These are phyloP conservation scores for Gadus macrocephalus DNA, from an alignment of 2,113 vertebrate genomes.

Conservation along the genomic window DNA sequence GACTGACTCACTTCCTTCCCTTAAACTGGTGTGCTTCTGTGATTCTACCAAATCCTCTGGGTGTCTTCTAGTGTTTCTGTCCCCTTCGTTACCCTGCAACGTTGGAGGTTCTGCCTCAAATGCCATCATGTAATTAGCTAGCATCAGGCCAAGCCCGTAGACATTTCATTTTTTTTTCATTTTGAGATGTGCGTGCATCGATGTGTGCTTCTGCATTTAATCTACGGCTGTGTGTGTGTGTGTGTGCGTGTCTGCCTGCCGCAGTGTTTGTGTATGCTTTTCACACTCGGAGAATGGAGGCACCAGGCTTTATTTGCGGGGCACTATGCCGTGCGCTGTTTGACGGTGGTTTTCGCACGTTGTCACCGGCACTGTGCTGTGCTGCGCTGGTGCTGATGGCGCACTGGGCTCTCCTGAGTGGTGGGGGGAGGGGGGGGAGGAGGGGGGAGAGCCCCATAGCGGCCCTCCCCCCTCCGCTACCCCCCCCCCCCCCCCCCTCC, in stretches of 20 bases:
- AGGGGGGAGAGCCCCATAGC: slow-evolving; percentile 41
- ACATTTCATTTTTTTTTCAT: background rate
- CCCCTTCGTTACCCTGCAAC: background rate
- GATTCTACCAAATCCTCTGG: slow-evolving; percentile 1
- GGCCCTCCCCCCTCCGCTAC: slow-evolving; percentile 33
- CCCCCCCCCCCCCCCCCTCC: slow-evolving; percentile 49
- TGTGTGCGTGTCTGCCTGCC: slow-evolving; percentile 32
- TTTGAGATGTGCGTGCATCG: slow-evolving; percentile 3
- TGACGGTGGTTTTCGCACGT: slow-evolving; percentile 92
- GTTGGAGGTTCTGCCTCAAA: background rate
- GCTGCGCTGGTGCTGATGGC: slow-evolving; percentile 74
- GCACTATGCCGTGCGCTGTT: slow-evolving; percentile 69
- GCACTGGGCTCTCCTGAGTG: slow-evolving; percentile 66
- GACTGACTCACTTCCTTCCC: slow-evolving; percentile 30
- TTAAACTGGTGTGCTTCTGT: slow-evolving; percentile 38
- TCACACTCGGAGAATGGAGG: slow-evolving; percentile 67
- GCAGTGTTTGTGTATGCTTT: slow-evolving; percentile 53
- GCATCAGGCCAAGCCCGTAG: background rate
- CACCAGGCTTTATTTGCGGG: background rate
- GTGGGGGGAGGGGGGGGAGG: slow-evolving; percentile 35
- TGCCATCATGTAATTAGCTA: background rate
- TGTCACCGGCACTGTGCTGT: slow-evolving; percentile 80
- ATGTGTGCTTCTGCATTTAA: background rate
- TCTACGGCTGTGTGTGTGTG: slow-evolving; percentile 14
- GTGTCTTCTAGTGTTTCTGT: slow-evolving; percentile 8